Evolutionary conservation across 2,797 vertebrate genomes (phyloP).

Genomic region (Crotalus adamanteus): DNA sequence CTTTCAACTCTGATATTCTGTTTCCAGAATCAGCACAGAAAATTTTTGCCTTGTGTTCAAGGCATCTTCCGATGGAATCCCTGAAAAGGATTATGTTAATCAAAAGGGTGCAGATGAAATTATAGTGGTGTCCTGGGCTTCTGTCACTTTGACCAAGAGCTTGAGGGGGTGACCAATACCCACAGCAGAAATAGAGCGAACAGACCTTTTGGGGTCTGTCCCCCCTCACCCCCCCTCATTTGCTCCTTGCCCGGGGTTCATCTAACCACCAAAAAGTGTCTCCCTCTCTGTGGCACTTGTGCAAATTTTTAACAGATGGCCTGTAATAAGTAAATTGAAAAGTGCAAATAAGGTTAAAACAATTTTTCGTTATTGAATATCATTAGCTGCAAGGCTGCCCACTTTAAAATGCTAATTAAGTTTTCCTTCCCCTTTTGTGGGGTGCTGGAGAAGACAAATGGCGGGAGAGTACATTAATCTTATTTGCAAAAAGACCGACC

Average conservation of each 20-base stretch:
- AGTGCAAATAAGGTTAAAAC: conserved; percentile 76
- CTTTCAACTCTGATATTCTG: not conserved
- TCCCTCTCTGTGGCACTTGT: conserved; percentile 58
- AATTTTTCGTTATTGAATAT: conserved; percentile 74
- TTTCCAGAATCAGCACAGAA: not conserved
- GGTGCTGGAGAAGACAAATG: conserved; percentile 61
- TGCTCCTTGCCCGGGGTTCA: conserved; percentile 61
- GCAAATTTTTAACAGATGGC: conserved; percentile 73
- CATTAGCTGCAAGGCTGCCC: conserved; percentile 72
- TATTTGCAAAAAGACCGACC: conserved; percentile 52
- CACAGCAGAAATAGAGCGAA: conserved; percentile 62
- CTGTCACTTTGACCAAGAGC: conserved; percentile 56
- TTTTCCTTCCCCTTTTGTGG: conserved; percentile 56
- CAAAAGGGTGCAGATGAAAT: not conserved
- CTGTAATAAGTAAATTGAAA: conserved; percentile 74
- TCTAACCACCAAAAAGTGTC: conserved; percentile 61
- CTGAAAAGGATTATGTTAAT: not conserved
- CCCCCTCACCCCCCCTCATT: conserved; percentile 33
- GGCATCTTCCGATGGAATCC: not conserved
- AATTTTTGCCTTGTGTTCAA: not conserved
- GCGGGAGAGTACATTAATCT: conserved; percentile 52
- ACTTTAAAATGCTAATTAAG: conserved; percentile 73
- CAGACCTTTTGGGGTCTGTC: conserved; percentile 22
- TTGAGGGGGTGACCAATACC: conserved; percentile 48
- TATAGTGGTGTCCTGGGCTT: conserved; percentile 21